phyloP scores from a whole-genome alignment of 2,888 invertebrate species.

The Apamea crenata region DNA sequence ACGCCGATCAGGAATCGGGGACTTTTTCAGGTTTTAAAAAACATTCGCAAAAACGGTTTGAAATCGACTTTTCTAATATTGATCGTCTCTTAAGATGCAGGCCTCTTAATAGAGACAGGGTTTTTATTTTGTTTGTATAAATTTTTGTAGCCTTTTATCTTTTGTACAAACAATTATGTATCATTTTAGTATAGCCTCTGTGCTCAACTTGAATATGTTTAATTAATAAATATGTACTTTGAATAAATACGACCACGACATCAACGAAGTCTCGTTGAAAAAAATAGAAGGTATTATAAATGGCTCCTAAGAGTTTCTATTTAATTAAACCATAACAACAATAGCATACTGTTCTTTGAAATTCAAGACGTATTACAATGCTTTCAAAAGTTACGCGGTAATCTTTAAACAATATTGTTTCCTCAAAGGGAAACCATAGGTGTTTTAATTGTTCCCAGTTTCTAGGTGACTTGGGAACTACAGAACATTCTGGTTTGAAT shows the following conservation, averaged over 20 bases:
- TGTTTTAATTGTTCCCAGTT: slow-evolving; percentile 37
- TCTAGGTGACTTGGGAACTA: slow-evolving; percentile 1
- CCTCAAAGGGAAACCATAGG: slow-evolving; percentile 40
- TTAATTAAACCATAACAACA: not conserved
- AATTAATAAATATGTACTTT: too few relatives aligned
- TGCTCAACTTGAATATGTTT: too few relatives aligned
- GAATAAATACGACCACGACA: too few relatives aligned
- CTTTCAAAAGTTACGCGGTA: slow-evolving; percentile 36
- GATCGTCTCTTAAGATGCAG: not conserved
- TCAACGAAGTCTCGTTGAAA: not conserved
- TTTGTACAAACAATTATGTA: too few relatives aligned
- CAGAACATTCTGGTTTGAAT: not conserved
- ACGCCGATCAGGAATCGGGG: not conserved
- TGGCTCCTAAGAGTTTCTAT: not conserved
- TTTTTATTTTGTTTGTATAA: too few relatives aligned
- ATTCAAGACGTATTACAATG: slow-evolving; percentile 12
- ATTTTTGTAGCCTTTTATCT: too few relatives aligned
- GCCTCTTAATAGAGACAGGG: too few relatives aligned
- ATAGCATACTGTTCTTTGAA: not conserved
- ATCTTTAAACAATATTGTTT: slow-evolving; percentile 42
- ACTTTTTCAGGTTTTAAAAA: not conserved
- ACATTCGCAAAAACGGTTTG: not conserved
- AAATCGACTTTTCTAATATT: not conserved
- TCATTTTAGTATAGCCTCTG: too few relatives aligned
- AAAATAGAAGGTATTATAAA: not conserved